Evolutionary conservation across 37 sponge, comb jelly and placozoan species (phyloP), one percentile per base, ranked within the genome.

Genomic region (Diacarnus erythraeanus): DNA sequence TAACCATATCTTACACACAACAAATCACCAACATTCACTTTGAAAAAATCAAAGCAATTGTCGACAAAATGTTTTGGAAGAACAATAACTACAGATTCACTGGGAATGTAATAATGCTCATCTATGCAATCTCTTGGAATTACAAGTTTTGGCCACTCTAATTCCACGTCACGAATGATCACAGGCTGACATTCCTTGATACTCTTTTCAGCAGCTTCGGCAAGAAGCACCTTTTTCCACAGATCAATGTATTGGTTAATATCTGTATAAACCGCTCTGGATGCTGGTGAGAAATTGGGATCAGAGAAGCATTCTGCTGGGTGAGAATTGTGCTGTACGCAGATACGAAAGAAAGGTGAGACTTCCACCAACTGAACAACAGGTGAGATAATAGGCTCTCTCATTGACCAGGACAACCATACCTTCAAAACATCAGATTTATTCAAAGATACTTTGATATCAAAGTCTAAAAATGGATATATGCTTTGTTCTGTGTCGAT

Each of bases 241-340:
- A 74, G 67, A 3, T 76, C 47, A 18, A 87, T 51, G 76, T 92
- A 92, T 38, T 84, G 74, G 22, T 69, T 0, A 3, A 87, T 75
- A 56, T 27, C 41, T 25, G 26, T 18, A 59, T 92, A 92, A 1
- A 43, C 26, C 1, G 2, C 1, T n/a, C 64, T 79, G 12, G 92
- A 92, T 15, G 92, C 88, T 29, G 69, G 40, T 2, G 51, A 27
- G 2, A 87, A 60, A 37, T 51, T 29, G 23, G 81, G 58, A 30
- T 77, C 77, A 57, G 88, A 80, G 39, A 92, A 92, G 38, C 92
- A 87, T 22, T 84, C 80, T 12, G 88, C 80, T 21, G 92, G 92
- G 27, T 71, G 69, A 15, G 47, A 3, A 36, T 75, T 83, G 64
- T 92, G 92, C 31, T 92, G 88, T 1, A 92, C 43, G 54, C 92